Evolutionary conservation across 2,797 vertebrate species (phyloP), one percentile per base, ranked within the genome.

Genomic region (Coreius guichenoti): DNA sequence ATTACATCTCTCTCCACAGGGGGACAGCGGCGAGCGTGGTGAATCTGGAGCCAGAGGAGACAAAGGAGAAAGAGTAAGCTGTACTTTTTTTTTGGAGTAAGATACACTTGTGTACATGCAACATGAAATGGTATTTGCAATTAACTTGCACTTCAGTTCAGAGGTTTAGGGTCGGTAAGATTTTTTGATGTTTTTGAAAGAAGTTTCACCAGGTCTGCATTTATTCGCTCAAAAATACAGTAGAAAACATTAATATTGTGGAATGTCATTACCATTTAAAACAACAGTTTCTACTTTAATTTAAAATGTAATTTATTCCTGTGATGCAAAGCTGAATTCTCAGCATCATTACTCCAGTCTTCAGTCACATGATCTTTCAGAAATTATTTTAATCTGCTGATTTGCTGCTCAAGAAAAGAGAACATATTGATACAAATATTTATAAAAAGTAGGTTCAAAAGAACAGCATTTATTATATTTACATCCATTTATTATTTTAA

Each of bases 31-130:
- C 36, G 86, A 83, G 2, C 90, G 93, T n/a, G 97, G 97, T 31
- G 93, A 95, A 88, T 89, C 94, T 92, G 97, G 97, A 88, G 84
- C 92, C 86, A 93, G 89, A 92, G 97, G 96, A 63, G 94, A 92
- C 69, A 96, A 94, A 91, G 97, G 97, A 93, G 95, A 96, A 92
- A 96, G 96, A 95, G 97, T 97, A 94, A 72, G 54, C n/a, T n/a
- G 36, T 5, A 47, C 8, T 49, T 49, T 54, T 8, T 19, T 9
- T 23, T 19, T 51, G 1, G 16, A 33, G 31, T 51, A 23, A 56
- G 21, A 58, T 79, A 45, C 49, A 33, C 6, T 2, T 26, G 19
- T 21, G 17, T 6, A 31, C 8, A 75, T 23, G 2, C 9, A 49
- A 43, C 6, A 17, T 31, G 14, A 31, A 49, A 74, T 49, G n/a